Evolutionary conservation across 1,140 invertebrate species (phyloP).

Genomic region (Sitodiplosis mosellana): DNA sequence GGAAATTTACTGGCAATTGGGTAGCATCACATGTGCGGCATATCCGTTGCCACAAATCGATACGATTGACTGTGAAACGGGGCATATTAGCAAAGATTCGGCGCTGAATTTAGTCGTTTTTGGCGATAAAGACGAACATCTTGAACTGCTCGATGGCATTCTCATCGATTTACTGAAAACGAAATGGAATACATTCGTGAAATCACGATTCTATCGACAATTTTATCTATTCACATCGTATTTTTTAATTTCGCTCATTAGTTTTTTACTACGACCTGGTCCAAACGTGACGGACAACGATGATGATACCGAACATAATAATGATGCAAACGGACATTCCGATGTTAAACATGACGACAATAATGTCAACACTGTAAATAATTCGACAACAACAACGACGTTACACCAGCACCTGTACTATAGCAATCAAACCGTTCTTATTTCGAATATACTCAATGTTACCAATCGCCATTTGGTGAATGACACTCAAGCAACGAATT

Average conservation of each 20-base stretch:
- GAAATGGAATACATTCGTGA: conserved; percentile 96
- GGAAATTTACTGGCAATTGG: conserved; percentile 93
- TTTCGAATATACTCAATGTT: too few species aligned
- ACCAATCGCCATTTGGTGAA: too few species aligned
- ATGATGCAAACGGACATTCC: not conserved
- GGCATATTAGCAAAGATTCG: conserved; percentile 82
- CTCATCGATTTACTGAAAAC: conserved; percentile 85
- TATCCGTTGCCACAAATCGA: conserved; percentile 93
- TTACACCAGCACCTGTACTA: too few species aligned
- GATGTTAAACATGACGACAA: not conserved
- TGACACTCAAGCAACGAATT: too few species aligned
- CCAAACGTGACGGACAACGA: conserved; percentile 25
- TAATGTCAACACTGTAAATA: not conserved
- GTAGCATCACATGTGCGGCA: conserved; percentile 87
- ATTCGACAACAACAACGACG: not conserved
- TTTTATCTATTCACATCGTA: conserved; percentile 81
- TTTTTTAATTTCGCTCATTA: conserved; percentile 70
- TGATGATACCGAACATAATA: conserved; percentile 8
- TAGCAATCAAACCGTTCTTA: too few species aligned
- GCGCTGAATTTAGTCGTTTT: conserved; percentile 96
- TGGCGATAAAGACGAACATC: conserved; percentile 85
- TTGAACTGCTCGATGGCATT: conserved; percentile 89
- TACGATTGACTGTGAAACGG: conserved; percentile 81
- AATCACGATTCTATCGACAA: conserved; percentile 82
- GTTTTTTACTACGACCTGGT: conserved; percentile 73